Conservation (phyloP, 2,113 vertebrate genomes). For the Camarhynchus parvulus region DNA sequence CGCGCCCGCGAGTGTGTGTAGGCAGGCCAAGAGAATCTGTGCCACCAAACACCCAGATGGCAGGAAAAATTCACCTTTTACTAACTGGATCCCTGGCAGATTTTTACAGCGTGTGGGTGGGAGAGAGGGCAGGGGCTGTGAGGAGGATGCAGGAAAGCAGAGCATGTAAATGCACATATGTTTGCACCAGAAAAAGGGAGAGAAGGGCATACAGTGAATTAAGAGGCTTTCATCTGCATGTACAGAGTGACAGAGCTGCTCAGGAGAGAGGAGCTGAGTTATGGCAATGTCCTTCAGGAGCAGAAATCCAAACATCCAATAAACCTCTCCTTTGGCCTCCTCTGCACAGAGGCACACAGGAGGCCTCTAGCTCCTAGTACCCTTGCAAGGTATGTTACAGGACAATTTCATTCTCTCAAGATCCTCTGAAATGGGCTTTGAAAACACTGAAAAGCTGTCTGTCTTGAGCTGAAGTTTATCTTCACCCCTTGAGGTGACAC, state of each 20-base stretch:
- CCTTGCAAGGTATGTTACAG: background rate
- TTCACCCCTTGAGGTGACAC: accelerated
- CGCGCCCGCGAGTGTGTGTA: background rate
- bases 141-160: slow-evolving; percentile 29
- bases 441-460: background rate
- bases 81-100: slow-evolving; percentile 41
- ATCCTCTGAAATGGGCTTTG: background rate
- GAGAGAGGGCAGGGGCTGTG: slow-evolving; percentile 34
- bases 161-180: slow-evolving; percentile 27
- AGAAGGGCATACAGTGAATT: background rate
- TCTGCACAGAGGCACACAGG: background rate
- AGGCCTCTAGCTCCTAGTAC: background rate
- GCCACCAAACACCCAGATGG: slow-evolving; percentile 59
- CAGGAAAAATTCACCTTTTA: slow-evolving; percentile 67
- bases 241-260: background rate
- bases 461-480: background rate
- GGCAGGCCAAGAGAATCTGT: slow-evolving; percentile 67
- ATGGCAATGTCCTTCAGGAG: background rate
- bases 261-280: background rate
- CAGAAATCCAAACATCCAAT: background rate
- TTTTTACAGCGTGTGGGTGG: slow-evolving; percentile 20
- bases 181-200: slow-evolving; percentile 6
- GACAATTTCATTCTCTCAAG: background rate
- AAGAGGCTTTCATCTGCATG: background rate
- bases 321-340: background rate